These are phyloP conservation scores for Coluber constrictor DNA, from an alignment of 2,797 vertebrate species.

Conservation along the genomic window DNA sequence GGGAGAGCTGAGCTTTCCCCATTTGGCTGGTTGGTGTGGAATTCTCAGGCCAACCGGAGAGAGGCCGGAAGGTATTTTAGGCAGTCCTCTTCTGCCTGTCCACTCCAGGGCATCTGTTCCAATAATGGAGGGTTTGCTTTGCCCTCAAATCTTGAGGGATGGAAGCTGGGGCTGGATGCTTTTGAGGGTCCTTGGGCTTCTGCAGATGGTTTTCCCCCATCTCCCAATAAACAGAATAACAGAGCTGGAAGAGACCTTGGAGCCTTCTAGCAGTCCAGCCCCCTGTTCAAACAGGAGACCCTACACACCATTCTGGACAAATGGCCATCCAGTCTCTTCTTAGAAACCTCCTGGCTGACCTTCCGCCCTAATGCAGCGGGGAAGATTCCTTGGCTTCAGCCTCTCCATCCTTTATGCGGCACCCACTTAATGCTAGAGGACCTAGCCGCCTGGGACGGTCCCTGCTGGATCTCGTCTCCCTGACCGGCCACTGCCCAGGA, in stretches of 20 bases:
- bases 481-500: background rate
- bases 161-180: background rate
- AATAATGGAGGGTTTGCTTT: background rate
- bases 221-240: background rate
- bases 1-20: background rate
- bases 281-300: background rate
- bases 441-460: background rate
- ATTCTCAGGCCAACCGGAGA: background rate
- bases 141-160: accelerated
- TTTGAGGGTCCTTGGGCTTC: background rate
- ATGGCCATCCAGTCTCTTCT: background rate
- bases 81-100: background rate
- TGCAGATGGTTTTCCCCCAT: background rate
- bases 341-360: background rate
- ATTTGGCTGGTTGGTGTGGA: background rate
- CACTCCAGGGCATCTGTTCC: no score
- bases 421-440: background rate
- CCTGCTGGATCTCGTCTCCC: background rate
- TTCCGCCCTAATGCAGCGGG: background rate
- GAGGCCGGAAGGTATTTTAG: background rate
- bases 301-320: background rate
- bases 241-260: background rate
- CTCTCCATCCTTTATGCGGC: accelerated
- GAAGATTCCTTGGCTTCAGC: background rate
- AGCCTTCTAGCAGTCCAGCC: background rate